Evolutionary conservation across 2,113 vertebrate species (phyloP).

Genomic region (Rhegmatorhina hoffmannsi): DNA sequence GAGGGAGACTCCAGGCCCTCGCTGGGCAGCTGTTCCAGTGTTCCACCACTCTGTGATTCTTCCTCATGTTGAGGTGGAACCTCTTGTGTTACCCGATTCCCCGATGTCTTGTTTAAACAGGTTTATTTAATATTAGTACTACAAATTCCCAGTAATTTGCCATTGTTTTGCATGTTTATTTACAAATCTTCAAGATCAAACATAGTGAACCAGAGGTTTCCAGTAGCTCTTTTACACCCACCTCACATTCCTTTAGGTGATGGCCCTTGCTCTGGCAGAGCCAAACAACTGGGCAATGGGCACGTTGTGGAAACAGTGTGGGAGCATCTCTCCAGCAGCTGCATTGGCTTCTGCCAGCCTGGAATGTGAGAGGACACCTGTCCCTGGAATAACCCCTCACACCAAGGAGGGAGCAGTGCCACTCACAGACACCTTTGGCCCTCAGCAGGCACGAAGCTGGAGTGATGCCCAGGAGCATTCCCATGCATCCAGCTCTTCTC

Average conservation of each 20-base stretch:
- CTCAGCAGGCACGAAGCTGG: accelerated
- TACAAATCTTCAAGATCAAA: not conserved
- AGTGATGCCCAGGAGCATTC: not conserved
- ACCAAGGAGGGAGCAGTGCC: not conserved
- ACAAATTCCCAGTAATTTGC: not conserved
- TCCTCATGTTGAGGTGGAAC: not conserved
- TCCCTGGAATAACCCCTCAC: accelerated
- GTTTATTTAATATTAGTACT: not conserved
- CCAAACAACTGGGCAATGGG: accelerated
- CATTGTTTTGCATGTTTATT: not conserved
- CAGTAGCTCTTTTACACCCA: not conserved
- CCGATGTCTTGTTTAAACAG: accelerated
- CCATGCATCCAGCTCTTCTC: not conserved
- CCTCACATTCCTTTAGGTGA: not conserved
- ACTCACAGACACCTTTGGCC: not conserved
- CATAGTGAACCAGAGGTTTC: not conserved
- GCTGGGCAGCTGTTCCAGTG: not conserved
- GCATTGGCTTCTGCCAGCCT: accelerated
- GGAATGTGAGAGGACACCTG: not conserved
- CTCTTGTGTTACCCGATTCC: not conserved
- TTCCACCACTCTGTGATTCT: not conserved
- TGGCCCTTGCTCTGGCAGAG: not conserved
- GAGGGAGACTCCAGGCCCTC: not conserved
- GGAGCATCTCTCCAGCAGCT: not conserved
- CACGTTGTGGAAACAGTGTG: accelerated